Conservation (phyloP, 2,797 vertebrate species). For the Potorous gilbertii region DNA sequence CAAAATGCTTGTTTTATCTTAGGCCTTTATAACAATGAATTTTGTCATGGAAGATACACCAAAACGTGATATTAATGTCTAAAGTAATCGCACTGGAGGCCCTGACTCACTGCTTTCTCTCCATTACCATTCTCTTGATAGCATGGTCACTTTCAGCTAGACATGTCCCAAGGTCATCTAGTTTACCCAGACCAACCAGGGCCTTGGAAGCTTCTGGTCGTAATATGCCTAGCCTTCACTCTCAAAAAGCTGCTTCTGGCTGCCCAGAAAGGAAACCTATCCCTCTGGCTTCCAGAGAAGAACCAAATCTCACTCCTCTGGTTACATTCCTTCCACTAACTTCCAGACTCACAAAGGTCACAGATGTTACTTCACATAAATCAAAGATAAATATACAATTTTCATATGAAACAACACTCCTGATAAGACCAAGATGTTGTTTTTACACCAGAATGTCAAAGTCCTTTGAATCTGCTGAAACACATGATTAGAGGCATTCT, state of each 20-base stretch:
- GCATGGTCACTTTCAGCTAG: background rate
- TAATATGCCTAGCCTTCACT: background rate
- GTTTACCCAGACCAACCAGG: background rate
- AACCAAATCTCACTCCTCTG: background rate
- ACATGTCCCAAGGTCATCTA: background rate
- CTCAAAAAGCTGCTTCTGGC: background rate
- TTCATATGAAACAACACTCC: conserved; percentile 2
- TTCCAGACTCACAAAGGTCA: background rate
- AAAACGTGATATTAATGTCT: background rate
- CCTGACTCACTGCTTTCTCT: background rate
- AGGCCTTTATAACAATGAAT: background rate
- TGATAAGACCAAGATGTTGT: conserved; percentile 35
- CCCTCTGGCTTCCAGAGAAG: background rate
- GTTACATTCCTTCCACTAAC: background rate
- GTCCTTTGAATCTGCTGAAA: conserved; percentile 33
- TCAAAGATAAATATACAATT: background rate
- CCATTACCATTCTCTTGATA: background rate
- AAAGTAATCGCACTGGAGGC: background rate
- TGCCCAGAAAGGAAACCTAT: background rate
- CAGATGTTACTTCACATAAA: background rate
- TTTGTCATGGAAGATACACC: background rate
- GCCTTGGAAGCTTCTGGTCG: background rate
- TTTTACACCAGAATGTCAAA: conserved; percentile 58
- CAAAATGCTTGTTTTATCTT: background rate
- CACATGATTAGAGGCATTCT: conserved; percentile 44